A percentile compares a stretch with the other conserved stretches of the same genome.
These are phyloP conservation scores for Thomomys bottae DNA, from an alignment of 2,113 vertebrate genomes.

Conservation along the genomic window DNA sequence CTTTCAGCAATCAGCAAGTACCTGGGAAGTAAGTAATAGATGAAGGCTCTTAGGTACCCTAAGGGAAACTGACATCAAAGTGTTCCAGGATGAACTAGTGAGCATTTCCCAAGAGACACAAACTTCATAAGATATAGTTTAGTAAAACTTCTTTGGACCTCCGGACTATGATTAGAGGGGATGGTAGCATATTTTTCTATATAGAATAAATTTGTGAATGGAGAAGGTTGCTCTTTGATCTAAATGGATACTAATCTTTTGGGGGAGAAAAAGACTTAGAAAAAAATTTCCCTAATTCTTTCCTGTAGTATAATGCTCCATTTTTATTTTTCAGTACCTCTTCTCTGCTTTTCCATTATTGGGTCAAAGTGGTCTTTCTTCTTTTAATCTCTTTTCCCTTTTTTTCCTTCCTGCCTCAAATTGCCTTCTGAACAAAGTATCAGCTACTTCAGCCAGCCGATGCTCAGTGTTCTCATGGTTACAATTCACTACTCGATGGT, in stretches of 20 bases:
- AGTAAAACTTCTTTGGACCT: background rate
- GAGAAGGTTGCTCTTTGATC: background rate
- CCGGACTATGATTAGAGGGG: background rate
- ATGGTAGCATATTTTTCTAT: background rate
- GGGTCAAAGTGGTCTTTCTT: background rate
- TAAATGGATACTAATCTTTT: background rate
- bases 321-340: background rate
- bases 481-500: background rate
- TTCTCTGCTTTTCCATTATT: background rate
- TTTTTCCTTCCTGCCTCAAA: background rate
- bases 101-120: background rate
- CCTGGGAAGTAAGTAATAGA: background rate
- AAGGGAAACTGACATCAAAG: background rate
- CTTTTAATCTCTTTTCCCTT: background rate
- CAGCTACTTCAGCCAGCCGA: background rate
- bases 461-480: background rate
- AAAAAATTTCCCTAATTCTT: background rate
- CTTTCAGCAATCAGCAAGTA: slow-evolving; percentile 1
- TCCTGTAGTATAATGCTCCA: background rate
- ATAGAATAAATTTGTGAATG: background rate
- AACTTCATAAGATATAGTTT: background rate
- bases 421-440: background rate
- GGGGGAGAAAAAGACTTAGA: background rate
- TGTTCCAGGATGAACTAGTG: background rate
- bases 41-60: background rate